Conservation (phyloP, 2,888 invertebrate species). For the Nemoura dubitans region DNA sequence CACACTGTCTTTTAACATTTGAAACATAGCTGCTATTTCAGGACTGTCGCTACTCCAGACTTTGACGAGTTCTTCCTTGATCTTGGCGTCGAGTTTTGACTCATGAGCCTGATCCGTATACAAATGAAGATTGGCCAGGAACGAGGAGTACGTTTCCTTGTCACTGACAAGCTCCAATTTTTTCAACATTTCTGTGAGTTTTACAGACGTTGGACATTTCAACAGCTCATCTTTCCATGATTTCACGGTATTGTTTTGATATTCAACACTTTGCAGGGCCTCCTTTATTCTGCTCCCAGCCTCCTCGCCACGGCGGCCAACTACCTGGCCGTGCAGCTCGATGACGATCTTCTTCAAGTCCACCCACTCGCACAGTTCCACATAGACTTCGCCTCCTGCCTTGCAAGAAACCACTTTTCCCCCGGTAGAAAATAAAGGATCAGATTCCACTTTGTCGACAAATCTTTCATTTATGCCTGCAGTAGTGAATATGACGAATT, state of each 20-base stretch:
- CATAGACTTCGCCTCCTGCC: not conserved
- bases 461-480: no score
- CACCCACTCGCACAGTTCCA: not conserved
- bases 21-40: no score
- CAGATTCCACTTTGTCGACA: no score
- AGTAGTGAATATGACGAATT: no score
- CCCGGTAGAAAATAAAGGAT: no score
- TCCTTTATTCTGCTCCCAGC: not conserved
- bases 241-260: not conserved
- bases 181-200: not conserved
- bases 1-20: no score
- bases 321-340: not conserved
- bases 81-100: not conserved
- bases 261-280: not conserved
- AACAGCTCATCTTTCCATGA: not conserved
- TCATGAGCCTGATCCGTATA: slow-evolving; percentile 1
- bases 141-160: not conserved
- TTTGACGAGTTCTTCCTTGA: not conserved
- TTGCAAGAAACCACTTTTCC: not conserved
- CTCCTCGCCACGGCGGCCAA: not conserved
- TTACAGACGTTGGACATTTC: not conserved
- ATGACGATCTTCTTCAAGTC: not conserved
- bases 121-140: not conserved
- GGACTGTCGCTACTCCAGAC: not conserved
- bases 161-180: not conserved